Conservation (phyloP, 2,888 invertebrate species). For the Iselma pallidipennis region DNA sequence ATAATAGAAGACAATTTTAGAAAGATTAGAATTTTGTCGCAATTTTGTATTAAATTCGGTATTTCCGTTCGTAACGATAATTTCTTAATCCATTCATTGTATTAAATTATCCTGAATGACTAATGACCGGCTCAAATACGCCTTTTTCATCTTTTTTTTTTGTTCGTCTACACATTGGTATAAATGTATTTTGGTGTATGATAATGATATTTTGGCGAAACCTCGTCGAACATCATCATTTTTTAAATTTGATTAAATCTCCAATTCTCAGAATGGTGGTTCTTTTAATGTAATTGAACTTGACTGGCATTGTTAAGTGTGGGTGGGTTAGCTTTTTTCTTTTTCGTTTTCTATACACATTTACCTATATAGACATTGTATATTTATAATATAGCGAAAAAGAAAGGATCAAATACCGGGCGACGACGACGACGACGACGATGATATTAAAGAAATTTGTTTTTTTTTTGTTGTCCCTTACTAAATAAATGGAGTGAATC, state of each 20-base stretch:
- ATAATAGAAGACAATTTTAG: too few relatives aligned
- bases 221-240: neutral
- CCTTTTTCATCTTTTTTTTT: neutral
- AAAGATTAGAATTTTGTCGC: neutral
- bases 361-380: neutral
- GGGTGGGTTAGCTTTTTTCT: neutral
- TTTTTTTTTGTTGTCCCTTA: neutral
- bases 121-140: too few relatives aligned
- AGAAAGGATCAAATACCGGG: too few relatives aligned
- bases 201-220: slow-evolving; percentile 1
- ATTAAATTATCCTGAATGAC: neutral
- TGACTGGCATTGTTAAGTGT: neutral
- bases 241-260: slow-evolving; percentile 2
- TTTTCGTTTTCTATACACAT: neutral
- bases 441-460: neutral
- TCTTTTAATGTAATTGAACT: neutral
- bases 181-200: neutral
- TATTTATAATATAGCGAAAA: too few relatives aligned
- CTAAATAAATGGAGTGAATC: neutral
- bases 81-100: too few relatives aligned
- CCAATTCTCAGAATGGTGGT: neutral
- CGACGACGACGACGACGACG: neutral
- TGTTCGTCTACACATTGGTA: neutral
- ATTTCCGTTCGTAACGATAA: neutral
- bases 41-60: neutral